Evolutionary conservation across 2,113 vertebrate genomes (phyloP).

Genomic region (Urocitellus parryii): DNA sequence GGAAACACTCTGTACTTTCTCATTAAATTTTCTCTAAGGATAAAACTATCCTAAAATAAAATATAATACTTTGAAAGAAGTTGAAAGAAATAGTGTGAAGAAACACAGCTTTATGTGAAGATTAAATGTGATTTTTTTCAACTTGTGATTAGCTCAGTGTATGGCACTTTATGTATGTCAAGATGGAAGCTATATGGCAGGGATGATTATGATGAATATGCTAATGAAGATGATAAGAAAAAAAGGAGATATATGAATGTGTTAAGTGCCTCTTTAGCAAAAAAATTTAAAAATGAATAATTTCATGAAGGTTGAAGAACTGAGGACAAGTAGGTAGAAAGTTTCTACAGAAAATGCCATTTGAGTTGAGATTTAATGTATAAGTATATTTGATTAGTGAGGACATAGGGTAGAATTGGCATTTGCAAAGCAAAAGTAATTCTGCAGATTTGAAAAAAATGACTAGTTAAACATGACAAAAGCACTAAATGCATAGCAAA

Average conservation of each 20-base stretch:
- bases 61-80: not conserved
- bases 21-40: not conserved
- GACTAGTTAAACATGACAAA: not conserved
- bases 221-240: not conserved
- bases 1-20: not conserved
- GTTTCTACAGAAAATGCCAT: not conserved
- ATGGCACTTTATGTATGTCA: not conserved
- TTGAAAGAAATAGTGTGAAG: not conserved
- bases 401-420: not conserved
- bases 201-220: not conserved
- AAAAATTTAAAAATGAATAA: not conserved
- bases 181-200: not conserved
- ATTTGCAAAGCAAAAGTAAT: not conserved
- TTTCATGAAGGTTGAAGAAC: not conserved
- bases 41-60: not conserved
- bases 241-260: not conserved
- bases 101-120: not conserved
- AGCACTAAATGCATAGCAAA: not conserved
- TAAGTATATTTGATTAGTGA: not conserved
- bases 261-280: not conserved
- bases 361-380: not conserved
- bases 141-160: not conserved
- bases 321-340: not conserved
- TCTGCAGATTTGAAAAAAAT: not conserved
- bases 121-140: conserved; percentile 34